phyloP scores from a whole-genome alignment of 1,140 invertebrate species.

The Drosophila melanogaster region DNA sequence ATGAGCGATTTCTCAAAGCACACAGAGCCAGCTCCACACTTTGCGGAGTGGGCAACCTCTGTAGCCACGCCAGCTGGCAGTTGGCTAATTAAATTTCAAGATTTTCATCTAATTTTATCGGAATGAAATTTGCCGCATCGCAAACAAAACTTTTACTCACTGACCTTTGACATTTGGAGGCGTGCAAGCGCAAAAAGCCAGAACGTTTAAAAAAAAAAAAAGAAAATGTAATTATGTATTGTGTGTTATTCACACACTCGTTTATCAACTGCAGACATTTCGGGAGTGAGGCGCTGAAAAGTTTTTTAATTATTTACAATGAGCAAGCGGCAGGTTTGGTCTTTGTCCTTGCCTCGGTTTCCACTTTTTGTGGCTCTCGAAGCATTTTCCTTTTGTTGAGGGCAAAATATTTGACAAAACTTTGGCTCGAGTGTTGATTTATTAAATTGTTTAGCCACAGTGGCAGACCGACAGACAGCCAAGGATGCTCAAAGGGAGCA shows the following conservation, averaged over 20 bases:
- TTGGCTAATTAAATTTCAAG: constrained; percentile 73
- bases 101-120: constrained; percentile 66
- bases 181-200: constrained; percentile 22
- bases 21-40: constrained; percentile 5
- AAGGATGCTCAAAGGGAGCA: constrained; percentile 7
- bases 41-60: not conserved
- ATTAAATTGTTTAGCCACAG: constrained; percentile 39
- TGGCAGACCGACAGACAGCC: constrained; percentile 14
- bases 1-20: constrained; percentile 63
- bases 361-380: constrained; percentile 21
- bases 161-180: constrained; percentile 45
- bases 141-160: constrained; percentile 40
- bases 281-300: constrained; percentile 17
- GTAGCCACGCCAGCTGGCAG: constrained; percentile 33
- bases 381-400: constrained; percentile 39
- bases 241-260: constrained; percentile 46
- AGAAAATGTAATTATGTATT: constrained; percentile 39
- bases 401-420: constrained; percentile 51
- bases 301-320: constrained; percentile 55
- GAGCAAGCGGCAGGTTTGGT: constrained; percentile 36
- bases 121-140: constrained; percentile 53
- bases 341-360: constrained; percentile 29
- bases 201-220: not conserved
- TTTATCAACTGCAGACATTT: constrained; percentile 41
- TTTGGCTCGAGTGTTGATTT: constrained; percentile 48